Evolutionary conservation across 2,888 invertebrate species (phyloP).

Genomic region (Tenthredo mesomela): DNA sequence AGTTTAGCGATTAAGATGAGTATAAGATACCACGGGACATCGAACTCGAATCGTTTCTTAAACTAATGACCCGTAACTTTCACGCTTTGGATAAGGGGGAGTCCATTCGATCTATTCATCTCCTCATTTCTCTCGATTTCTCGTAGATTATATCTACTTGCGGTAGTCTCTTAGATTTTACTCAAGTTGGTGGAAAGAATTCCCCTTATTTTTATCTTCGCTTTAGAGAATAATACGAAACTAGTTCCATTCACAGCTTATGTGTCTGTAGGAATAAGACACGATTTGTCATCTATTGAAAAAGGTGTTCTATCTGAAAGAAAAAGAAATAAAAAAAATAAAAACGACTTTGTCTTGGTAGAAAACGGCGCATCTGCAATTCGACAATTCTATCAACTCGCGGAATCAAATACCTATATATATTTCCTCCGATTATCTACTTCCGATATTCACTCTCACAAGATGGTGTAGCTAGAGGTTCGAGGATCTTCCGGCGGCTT

Average conservation of each 20-base stretch:
- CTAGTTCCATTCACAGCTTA: neutral
- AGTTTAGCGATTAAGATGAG: slow-evolving; percentile 25
- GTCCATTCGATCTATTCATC: slow-evolving; percentile 32
- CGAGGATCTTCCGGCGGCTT: neutral
- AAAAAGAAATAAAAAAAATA: neutral
- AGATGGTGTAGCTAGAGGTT: neutral
- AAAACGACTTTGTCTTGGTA: neutral
- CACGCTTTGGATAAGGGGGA: slow-evolving; percentile 14
- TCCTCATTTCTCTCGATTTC: slow-evolving; percentile 13
- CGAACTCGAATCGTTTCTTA: slow-evolving; percentile 7
- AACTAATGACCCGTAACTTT: slow-evolving; percentile 29
- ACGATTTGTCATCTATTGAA: neutral
- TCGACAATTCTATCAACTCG: neutral
- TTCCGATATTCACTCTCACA: neutral
- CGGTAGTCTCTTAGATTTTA: neutral
- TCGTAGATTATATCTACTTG: neutral
- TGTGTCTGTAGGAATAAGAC: neutral
- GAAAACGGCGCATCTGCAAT: neutral
- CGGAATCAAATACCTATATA: neutral
- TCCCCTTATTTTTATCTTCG: neutral
- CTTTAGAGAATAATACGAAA: neutral
- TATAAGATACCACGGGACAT: slow-evolving; percentile 28
- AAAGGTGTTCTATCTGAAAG: neutral
- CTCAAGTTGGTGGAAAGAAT: neutral
- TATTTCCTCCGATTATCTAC: slow-evolving; percentile 3